Base-by-base conservation (phyloP, 1,140 invertebrate species). In the Bombus polaris region DNA sequence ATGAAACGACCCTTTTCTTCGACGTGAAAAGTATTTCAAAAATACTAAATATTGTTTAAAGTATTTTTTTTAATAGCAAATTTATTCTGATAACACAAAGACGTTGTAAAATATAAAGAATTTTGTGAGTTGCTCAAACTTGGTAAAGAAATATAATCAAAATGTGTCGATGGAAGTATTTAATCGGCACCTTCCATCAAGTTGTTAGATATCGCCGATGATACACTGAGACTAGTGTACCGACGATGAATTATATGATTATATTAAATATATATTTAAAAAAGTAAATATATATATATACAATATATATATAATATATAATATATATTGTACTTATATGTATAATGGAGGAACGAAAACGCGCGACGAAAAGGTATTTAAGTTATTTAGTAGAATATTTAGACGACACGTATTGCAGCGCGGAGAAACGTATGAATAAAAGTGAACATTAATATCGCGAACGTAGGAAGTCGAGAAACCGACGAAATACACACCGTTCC, bases 381-480 rank as follows among this genome's bases (percentile, higher is more conserved):
- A 93, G 89, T 94, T 90, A 93, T 94, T 92, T 94, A 93, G 93
- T 93, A 94, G 93, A 93, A 89, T 91, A 87, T 80, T 89, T 92
- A 93, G 79, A 65, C 75, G 81, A 82, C 79, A 90, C 79, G 89
- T 90, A 89, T 90, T 86, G 82, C 81, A 81, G 85, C 88, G 81
- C 79, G 83, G 59, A 88, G 81, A 85, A 90, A 83, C 82, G 86
- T 87, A 87, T 80, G 87, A 90, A 89, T 82, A 87, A 89, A 89
- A 89, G 81, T 88, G 72, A 66, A 80, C 81, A 80, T 57, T 70
- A 57, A 74, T 22, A 42, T 75, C 90, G 88, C 77, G 91, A 90
- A 86, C 80, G 86, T 92, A 93, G 89, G 82, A 90, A 86, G 71
- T 77, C 70, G 68, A 89, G 66, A 77, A 84, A 66, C 80, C 86